Percentiles rank a stretch among this genome's conserved stretches.
Evolutionary conservation across 2,797 vertebrate genomes (phyloP).

Genomic region (Cottoperca gobio): DNA sequence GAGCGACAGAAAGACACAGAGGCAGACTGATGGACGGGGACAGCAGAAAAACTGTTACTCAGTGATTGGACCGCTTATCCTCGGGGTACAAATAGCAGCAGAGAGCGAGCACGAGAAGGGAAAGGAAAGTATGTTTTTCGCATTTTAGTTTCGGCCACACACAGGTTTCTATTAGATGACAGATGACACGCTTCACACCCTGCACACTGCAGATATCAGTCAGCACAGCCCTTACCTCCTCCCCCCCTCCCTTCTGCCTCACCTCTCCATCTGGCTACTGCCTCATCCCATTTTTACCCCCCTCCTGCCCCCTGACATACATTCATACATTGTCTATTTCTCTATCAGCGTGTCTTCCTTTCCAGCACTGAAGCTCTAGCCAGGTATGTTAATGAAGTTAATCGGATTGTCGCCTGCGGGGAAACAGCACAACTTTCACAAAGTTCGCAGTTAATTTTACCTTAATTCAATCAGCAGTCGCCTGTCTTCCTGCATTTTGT

Average conservation of each 20-base stretch:
- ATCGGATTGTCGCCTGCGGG: slow-evolving; percentile 63
- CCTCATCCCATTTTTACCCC: slow-evolving; percentile 55
- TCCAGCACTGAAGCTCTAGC: slow-evolving; percentile 40
- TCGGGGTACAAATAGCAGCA: slow-evolving; percentile 47
- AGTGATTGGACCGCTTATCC: slow-evolving; percentile 46
- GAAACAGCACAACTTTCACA: slow-evolving; percentile 55
- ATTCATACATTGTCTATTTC: slow-evolving; percentile 42
- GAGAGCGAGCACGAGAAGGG: slow-evolving; percentile 24
- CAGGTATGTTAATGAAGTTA: slow-evolving; percentile 74
- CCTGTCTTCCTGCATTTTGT: slow-evolving; percentile 16
- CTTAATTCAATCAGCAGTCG: slow-evolving; percentile 64
- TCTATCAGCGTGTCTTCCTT: slow-evolving; percentile 37
- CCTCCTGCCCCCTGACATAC: slow-evolving; percentile 9
- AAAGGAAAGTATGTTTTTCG: slow-evolving; percentile 54
- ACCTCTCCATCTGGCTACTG: slow-evolving; percentile 65
- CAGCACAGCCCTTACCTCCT: slow-evolving; percentile 51
- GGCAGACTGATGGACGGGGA: slow-evolving; percentile 32
- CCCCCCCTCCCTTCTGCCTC: slow-evolving; percentile 30
- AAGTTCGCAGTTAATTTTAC: slow-evolving; percentile 65
- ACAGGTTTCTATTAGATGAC: slow-evolving; percentile 73
- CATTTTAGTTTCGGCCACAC: slow-evolving; percentile 62
- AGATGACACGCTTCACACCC: slow-evolving; percentile 78
- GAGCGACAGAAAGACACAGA: slow-evolving; percentile 19
- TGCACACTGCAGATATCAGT: slow-evolving; percentile 81
- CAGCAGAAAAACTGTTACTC: slow-evolving; percentile 26